A percentile compares a stretch with the other conserved stretches of the same genome.
phyloP scores from a whole-genome alignment of 2,888 invertebrate genomes.

The Sturmia bella region DNA sequence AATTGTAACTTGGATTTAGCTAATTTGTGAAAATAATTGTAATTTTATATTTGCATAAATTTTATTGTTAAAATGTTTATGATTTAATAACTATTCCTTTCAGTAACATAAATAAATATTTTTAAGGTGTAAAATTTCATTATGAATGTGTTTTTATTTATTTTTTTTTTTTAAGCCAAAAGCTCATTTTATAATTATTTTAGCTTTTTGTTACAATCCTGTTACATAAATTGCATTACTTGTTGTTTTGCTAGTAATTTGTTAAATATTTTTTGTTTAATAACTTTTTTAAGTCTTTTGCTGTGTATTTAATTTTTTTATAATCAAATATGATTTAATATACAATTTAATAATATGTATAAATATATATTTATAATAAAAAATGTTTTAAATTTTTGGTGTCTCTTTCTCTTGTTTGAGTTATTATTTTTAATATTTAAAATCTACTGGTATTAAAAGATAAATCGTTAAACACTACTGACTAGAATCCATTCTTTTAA shows the following conservation, averaged over 20 bases:
- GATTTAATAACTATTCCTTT: too few relatives aligned
- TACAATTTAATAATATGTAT: slow-evolving; percentile 59
- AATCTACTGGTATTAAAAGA: slow-evolving; percentile 62
- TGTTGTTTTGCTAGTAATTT: slow-evolving; percentile 32
- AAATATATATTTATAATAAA: slow-evolving; percentile 58
- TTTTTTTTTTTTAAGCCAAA: slow-evolving; percentile 62
- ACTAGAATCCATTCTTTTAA: slow-evolving; percentile 48
- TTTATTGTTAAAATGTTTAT: too few relatives aligned
- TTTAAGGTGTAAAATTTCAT: slow-evolving; percentile 39
- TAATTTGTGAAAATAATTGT: slow-evolving; percentile 61
- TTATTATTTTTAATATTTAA: slow-evolving; percentile 55
- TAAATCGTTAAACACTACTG: slow-evolving; percentile 57
- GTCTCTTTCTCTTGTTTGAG: slow-evolving; percentile 58
- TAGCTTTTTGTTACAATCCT: slow-evolving; percentile 31
- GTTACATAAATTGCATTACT: slow-evolving; percentile 19
- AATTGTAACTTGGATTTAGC: slow-evolving; percentile 54
- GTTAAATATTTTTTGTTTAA: slow-evolving; percentile 44
- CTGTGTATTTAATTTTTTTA: slow-evolving; percentile 44
- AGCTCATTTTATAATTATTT: slow-evolving; percentile 57
- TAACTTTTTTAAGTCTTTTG: slow-evolving; percentile 59
- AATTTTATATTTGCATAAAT: background rate
- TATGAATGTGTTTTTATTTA: slow-evolving; percentile 5
- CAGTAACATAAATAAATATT: too few relatives aligned
- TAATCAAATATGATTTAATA: slow-evolving; percentile 64
- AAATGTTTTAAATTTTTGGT: slow-evolving; percentile 61